A percentile compares a stretch with the other conserved stretches of the same genome.
Evolutionary conservation across 2,113 vertebrate genomes (phyloP).

Genomic region (Xenopus borealis): DNA sequence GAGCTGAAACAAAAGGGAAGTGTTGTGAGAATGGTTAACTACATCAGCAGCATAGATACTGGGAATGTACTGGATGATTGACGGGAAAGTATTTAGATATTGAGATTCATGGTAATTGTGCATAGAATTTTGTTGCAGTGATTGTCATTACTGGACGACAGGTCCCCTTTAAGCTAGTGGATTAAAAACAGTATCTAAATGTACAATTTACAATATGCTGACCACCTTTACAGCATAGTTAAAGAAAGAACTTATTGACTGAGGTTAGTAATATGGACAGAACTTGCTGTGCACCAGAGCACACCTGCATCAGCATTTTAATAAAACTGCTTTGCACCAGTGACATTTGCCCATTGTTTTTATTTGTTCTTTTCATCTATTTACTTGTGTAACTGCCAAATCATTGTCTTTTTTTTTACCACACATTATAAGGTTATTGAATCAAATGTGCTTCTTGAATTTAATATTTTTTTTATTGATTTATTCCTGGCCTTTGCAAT

Average conservation of each 20-base stretch:
- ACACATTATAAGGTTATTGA: neutral
- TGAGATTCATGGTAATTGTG: too few relatives aligned
- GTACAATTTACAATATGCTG: neutral
- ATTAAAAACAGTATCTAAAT: too few relatives aligned
- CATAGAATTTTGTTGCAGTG: too few relatives aligned
- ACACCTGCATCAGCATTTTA: neutral
- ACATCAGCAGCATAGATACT: too few relatives aligned
- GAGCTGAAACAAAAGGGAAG: too few relatives aligned
- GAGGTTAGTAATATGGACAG: neutral
- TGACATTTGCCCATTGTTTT: neutral
- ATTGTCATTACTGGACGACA: too few relatives aligned
- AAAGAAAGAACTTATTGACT: neutral
- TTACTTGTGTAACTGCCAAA: neutral
- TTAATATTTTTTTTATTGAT: constrained; percentile 1
- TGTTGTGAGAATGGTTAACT: too few relatives aligned
- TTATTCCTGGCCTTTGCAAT: neutral
- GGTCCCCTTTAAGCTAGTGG: too few relatives aligned
- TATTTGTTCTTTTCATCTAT: neutral
- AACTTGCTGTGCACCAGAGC: neutral
- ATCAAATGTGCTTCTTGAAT: neutral
- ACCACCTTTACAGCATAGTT: neutral
- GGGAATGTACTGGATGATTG: too few relatives aligned
- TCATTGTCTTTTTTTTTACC: constrained; percentile 1
- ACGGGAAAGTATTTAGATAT: too few relatives aligned
- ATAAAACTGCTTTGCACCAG: neutral